phyloP scores from a whole-genome alignment of 2,888 invertebrate genomes.

The Blera fallax region DNA sequence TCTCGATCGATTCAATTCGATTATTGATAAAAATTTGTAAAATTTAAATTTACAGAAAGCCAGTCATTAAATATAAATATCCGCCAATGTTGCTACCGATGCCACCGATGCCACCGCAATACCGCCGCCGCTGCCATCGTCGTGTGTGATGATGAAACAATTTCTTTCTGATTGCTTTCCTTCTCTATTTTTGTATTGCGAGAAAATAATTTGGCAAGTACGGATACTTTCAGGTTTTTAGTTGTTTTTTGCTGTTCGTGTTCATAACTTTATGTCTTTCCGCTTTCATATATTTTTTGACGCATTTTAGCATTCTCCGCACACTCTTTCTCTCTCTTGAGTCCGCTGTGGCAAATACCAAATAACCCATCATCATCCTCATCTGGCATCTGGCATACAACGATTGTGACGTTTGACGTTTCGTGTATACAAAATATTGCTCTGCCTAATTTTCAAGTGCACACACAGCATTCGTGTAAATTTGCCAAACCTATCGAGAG shows the following conservation, averaged over 20 bases:
- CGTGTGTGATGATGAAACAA: slow-evolving; percentile 63
- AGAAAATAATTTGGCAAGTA: slow-evolving; percentile 69
- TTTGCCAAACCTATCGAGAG: slow-evolving; percentile 68
- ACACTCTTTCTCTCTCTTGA: neutral
- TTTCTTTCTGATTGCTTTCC: slow-evolving; percentile 65
- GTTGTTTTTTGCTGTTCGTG: slow-evolving; percentile 17
- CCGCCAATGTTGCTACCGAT: neutral
- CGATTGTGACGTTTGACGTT: slow-evolving; percentile 70
- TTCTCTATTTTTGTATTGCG: slow-evolving; percentile 69
- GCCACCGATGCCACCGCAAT: neutral
- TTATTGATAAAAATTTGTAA: slow-evolving; percentile 58
- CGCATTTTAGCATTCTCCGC: slow-evolving; percentile 50
- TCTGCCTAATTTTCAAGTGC: slow-evolving; percentile 70
- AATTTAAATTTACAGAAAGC: slow-evolving; percentile 47
- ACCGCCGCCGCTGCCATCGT: slow-evolving; percentile 1
- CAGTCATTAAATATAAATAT: slow-evolving; percentile 66
- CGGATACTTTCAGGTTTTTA: slow-evolving; percentile 41
- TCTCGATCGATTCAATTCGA: slow-evolving; percentile 42
- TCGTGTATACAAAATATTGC: slow-evolving; percentile 51
- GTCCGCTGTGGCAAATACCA: slow-evolving; percentile 13
- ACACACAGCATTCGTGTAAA: slow-evolving; percentile 65
- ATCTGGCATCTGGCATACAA: slow-evolving; percentile 69
- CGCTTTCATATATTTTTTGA: slow-evolving; percentile 66
- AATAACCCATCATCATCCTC: slow-evolving; percentile 54
- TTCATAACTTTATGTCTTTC: slow-evolving; percentile 65